A percentile compares a stretch with the other conserved stretches of the same genome.
phyloP scores from a whole-genome alignment of 2,888 invertebrate genomes.

The Lasioglossum zephyrum region DNA sequence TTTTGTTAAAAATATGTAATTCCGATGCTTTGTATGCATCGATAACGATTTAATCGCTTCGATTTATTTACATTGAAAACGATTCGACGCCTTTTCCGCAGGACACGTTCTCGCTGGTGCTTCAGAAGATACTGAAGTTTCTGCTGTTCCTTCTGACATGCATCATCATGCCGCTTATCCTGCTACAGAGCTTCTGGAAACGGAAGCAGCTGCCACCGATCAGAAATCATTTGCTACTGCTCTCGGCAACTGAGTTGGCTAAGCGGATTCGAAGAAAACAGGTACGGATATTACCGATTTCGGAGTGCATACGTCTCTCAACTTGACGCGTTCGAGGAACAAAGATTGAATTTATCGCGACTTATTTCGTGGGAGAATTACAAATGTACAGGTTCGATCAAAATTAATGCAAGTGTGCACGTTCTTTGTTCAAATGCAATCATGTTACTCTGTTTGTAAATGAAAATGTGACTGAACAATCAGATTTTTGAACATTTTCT shows the following conservation, averaged over 20 bases:
- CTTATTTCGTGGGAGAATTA: background rate
- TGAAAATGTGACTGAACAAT: background rate
- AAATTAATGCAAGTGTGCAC: background rate
- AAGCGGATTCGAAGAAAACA: slow-evolving; percentile 89
- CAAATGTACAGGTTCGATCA: background rate
- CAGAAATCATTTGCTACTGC: slow-evolving; percentile 88
- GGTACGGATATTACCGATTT: slow-evolving; percentile 82
- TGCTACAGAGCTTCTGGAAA: slow-evolving; percentile 56
- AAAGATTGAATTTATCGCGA: background rate
- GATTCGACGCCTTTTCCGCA: background rate
- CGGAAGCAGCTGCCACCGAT: slow-evolving; percentile 86
- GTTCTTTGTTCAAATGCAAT: background rate
- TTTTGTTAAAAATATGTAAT: background rate
- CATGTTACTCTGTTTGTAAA: background rate
- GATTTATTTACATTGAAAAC: background rate
- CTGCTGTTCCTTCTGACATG: slow-evolving; percentile 62
- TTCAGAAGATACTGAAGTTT: slow-evolving; percentile 49
- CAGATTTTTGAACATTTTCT: too few species aligned
- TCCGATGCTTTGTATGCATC: background rate
- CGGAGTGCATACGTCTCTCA: background rate
- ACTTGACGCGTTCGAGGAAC: background rate
- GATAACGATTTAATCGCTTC: too few species aligned
- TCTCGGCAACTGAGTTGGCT: slow-evolving; percentile 89
- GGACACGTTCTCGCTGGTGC: slow-evolving; percentile 21
- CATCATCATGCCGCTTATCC: slow-evolving; percentile 63